phyloP scores from a whole-genome alignment of 1,140 invertebrate genomes.

The Heliconius nattereri region DNA sequence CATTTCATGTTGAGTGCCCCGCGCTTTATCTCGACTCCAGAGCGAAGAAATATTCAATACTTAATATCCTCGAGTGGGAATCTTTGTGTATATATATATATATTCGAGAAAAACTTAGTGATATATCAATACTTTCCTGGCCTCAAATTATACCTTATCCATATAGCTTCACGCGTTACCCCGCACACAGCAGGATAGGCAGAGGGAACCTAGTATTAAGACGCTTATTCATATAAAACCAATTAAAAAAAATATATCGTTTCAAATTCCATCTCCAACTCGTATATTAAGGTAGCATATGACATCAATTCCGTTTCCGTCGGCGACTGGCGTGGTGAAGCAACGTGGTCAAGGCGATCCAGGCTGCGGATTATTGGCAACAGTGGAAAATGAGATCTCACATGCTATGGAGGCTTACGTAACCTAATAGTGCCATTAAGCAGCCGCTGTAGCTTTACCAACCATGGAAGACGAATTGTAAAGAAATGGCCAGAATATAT shows the following conservation, averaged over 20 bases:
- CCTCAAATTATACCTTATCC: not conserved
- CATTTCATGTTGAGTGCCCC: not conserved
- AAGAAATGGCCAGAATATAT: not conserved
- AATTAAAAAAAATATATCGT: not conserved
- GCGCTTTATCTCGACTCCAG: not conserved
- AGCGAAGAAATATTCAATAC: not conserved
- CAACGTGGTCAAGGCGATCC: conserved; percentile 50
- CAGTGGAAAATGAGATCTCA: conserved; percentile 43
- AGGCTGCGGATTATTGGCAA: conserved; percentile 41
- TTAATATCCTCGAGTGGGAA: not conserved
- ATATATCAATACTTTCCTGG: no score
- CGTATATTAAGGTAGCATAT: conserved; percentile 10
- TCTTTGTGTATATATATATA: no score
- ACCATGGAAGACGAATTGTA: not conserved
- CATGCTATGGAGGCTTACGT: conserved; percentile 35
- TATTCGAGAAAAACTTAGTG: no score
- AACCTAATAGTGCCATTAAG: conserved; percentile 37
- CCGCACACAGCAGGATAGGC: no score
- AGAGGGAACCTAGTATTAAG: no score
- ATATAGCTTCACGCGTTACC: no score
- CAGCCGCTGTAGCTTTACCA: conserved; percentile 20
- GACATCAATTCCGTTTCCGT: conserved; percentile 48
- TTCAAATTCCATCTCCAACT: not conserved
- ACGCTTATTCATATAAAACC: not conserved
- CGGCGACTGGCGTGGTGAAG: conserved; percentile 40